A percentile compares a stretch with the other conserved stretches of the same genome.
Conservation (phyloP, 1,140 invertebrate genomes). For the Tetragnatha versicolor region DNA sequence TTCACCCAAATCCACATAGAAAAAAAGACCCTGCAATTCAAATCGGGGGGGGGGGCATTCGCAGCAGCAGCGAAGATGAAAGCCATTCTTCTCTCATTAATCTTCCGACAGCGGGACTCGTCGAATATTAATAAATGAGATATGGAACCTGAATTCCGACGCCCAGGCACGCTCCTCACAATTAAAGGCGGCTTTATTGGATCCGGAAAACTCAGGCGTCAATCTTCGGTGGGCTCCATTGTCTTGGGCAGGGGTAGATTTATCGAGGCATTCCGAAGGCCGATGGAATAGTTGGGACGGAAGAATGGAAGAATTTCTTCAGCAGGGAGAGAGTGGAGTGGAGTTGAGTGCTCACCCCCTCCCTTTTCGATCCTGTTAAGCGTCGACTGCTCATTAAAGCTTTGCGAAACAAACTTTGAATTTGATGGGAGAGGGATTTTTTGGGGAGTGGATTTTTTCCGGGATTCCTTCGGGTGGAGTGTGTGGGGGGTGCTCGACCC, state of each 20-base stretch:
- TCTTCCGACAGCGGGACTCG: background rate
- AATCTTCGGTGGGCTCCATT: background rate
- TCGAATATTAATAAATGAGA: constrained; percentile 49
- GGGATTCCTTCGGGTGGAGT: too few relatives aligned
- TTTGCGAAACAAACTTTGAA: background rate
- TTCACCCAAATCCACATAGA: too few relatives aligned
- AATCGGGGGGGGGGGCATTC: too few relatives aligned
- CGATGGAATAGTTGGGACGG: constrained; percentile 33
- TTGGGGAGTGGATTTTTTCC: background rate
- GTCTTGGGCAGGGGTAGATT: constrained; percentile 27
- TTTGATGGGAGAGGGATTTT: background rate
- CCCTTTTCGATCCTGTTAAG: background rate
- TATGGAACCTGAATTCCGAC: constrained; percentile 26
- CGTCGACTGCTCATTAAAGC: constrained; percentile 18
- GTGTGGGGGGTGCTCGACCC: too few relatives aligned
- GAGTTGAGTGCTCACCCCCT: constrained; percentile 22
- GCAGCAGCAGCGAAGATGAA: too few relatives aligned
- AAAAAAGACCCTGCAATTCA: too few relatives aligned
- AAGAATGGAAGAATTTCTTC: constrained; percentile 38
- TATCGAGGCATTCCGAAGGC: constrained; percentile 49
- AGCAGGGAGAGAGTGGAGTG: background rate
- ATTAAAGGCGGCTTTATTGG: constrained; percentile 48
- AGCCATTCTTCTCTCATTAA: constrained; percentile 36
- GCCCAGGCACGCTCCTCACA: constrained; percentile 16
- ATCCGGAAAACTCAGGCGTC: constrained; percentile 22